Evolutionary conservation across 2,113 vertebrate species (phyloP), one percentile per base, ranked within the genome.

Genomic region (Nesogale talazaci): DNA sequence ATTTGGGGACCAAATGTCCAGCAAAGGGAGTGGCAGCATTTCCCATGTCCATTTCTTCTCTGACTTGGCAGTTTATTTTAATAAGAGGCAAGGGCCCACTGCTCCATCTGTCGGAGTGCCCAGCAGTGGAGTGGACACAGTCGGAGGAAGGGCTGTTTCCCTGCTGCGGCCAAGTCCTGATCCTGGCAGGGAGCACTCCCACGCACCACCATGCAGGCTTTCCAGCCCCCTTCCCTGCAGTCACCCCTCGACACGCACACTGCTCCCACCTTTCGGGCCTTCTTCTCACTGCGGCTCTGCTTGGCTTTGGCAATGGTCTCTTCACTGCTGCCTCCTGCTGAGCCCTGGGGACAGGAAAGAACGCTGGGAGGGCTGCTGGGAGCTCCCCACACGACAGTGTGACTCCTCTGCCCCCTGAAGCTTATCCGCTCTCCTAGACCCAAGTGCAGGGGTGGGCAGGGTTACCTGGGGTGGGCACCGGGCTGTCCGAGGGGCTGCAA

Each of bases 211-310:
- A 9, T 52, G 46, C 46, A 52, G 46, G 46, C 46, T 10, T 52
- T 52, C 46, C 70, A 2, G 19, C 2, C 36, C 40, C 19, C 25
- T 65, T 59, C 1, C 0, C 6, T 46, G 59, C 2, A 8, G 31
- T 5, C 42, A 46, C 10, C 42, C 10, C 42, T 46, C 42, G 42
- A 52, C 46, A 52, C 46, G 14, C 46, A 5, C 46, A 11, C 1
- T 10, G 20, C 36, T 57, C 98, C 93, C 77, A 99, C 99, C 99
- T 99, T 99, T 11, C 99, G 98, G 36, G 99, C 99, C 78, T 99
- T 99, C 97, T 99, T 99, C 97, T 99, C 99, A 46, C 99, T 99
- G 88, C 99, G 98, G 94, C 99, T 99, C 97, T 99, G 99, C 96
- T 99, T 99, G 17, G 98, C 98, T 96, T 98, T 99, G 98, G 99